Conservation (phyloP, 2,888 invertebrate genomes). For the Helobdella robusta region DNA sequence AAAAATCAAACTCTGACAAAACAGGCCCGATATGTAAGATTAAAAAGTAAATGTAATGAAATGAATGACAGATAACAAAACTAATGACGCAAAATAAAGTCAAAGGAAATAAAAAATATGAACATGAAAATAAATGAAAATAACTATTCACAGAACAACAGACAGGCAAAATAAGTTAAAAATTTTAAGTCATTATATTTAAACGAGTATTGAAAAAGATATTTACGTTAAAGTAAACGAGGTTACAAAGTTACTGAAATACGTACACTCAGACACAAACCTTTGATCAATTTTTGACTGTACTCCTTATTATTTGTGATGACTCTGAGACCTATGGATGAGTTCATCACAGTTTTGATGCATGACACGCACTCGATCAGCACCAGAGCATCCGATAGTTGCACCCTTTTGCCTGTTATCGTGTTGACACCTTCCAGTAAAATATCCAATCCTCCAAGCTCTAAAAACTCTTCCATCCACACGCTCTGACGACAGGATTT, state of each 20-base stretch:
- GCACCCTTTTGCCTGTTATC: constrained; percentile 41
- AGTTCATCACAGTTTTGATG: constrained; percentile 62
- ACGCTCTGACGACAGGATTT: constrained; percentile 36
- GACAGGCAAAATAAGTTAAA: not conserved
- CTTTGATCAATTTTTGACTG: constrained; percentile 72
- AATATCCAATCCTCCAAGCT: constrained; percentile 38
- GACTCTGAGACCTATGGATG: constrained; percentile 82
- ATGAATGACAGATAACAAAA: too few relatives aligned
- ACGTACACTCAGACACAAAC: constrained; percentile 44
- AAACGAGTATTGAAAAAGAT: too few relatives aligned
- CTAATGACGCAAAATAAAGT: too few relatives aligned
- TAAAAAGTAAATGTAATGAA: too few relatives aligned
- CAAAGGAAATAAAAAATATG: too few relatives aligned
- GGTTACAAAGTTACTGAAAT: too few relatives aligned
- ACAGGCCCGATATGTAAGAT: too few relatives aligned
- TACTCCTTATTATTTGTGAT: constrained; percentile 88
- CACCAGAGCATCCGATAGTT: constrained; percentile 43
- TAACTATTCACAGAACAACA: too few relatives aligned
- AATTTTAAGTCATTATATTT: not conserved
- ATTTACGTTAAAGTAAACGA: too few relatives aligned
- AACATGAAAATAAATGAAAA: too few relatives aligned
- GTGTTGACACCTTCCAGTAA: constrained; percentile 42
- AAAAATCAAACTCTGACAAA: too few relatives aligned
- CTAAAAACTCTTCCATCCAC: constrained; percentile 46
- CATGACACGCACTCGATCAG: constrained; percentile 46